phyloP scores from a whole-genome alignment of 2,113 vertebrate species.

The Arizona elegans region DNA sequence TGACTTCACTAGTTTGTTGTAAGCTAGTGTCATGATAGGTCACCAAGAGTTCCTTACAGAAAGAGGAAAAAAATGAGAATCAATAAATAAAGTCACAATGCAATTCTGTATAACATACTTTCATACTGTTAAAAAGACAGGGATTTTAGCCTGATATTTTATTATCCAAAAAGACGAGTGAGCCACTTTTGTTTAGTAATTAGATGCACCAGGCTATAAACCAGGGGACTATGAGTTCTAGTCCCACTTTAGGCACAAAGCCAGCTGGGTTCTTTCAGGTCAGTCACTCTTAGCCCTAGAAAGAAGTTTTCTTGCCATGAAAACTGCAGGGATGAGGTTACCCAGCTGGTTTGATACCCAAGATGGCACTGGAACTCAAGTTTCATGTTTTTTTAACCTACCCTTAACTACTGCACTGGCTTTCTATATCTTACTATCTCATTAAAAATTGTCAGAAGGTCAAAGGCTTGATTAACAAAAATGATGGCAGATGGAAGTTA shows the following conservation, averaged over 20 bases:
- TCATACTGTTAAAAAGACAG: not conserved
- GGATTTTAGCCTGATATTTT: not conserved
- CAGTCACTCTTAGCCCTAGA: not conserved
- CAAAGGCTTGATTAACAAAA: not conserved
- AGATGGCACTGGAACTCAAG: not conserved
- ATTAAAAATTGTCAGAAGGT: not conserved
- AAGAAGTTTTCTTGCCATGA: not conserved
- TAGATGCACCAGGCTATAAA: not conserved
- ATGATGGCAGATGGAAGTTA: not conserved
- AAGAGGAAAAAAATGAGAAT: not conserved
- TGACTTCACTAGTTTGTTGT: not conserved
- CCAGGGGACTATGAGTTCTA: not conserved
- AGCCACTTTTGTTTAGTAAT: not conserved
- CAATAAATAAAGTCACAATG: not conserved
- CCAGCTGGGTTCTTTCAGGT: not conserved
- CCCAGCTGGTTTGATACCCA: not conserved
- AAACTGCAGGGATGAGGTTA: not conserved
- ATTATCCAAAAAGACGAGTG: not conserved
- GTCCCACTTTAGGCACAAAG: not conserved
- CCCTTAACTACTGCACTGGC: not conserved
- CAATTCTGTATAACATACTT: not conserved
- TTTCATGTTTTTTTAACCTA: not conserved
- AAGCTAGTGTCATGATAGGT: not conserved
- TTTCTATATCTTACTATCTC: not conserved
- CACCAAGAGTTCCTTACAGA: not conserved